phyloP scores from a whole-genome alignment of 2,888 invertebrate species.

The Cerastis rubricosa region DNA sequence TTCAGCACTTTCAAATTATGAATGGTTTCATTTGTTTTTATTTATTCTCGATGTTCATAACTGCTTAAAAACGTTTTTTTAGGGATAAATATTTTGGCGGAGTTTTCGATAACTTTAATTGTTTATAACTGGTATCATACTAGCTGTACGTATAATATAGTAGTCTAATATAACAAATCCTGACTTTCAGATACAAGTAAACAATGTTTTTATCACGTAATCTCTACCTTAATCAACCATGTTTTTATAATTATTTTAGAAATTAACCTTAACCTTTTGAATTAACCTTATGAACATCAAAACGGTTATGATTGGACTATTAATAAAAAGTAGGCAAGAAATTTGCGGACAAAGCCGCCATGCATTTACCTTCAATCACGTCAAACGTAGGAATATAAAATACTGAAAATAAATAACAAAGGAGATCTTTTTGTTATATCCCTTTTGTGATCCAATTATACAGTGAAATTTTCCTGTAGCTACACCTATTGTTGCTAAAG shows the following conservation, averaged over 20 bases:
- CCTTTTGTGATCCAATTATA: neutral
- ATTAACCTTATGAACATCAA: neutral
- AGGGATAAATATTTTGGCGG: neutral
- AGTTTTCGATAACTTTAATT: neutral
- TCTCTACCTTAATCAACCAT: neutral
- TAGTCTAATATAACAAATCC: neutral
- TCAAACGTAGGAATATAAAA: neutral
- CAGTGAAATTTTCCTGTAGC: conserved; percentile 31
- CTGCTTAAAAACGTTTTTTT: neutral
- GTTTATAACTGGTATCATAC: neutral
- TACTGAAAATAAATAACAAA: neutral
- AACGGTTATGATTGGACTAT: neutral
- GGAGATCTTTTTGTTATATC: neutral
- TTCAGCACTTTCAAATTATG: neutral
- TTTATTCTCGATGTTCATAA: neutral
- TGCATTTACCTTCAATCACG: neutral
- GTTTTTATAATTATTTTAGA: neutral
- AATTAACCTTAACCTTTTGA: neutral
- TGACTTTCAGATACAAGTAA: neutral
- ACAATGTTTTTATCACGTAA: neutral
- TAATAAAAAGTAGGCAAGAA: neutral
- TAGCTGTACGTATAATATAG: neutral
- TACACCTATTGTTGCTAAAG: neutral
- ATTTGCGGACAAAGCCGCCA: neutral
- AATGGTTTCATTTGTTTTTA: neutral